Evolutionary conservation across 2,113 vertebrate species (phyloP), one percentile per base, ranked within the genome.

Genomic region (Crotalus viridis): DNA sequence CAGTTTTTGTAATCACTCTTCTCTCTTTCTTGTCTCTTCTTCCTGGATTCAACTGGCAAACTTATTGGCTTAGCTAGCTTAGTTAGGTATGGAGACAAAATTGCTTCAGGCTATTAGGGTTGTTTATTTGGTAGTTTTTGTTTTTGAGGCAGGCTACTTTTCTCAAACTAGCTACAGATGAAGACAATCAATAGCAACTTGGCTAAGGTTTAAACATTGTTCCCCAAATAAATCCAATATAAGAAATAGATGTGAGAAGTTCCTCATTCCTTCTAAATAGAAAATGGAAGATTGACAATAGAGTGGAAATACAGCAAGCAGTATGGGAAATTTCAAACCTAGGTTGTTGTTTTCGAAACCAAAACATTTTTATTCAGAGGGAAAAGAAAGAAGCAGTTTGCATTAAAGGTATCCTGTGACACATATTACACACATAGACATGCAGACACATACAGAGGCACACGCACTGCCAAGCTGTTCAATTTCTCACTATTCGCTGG

Each of bases 281-380:
- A 22, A 92, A 89, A 81, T 19, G 9, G 2, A 64, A 89, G 87
- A 26, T 21, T 88, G 86, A 12, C 61, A 74, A 87, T 24, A n/a
- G 51, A 74, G 33, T 56, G 61, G 10, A 90, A 19, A 21, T 7
- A 26, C 17, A 10, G 28, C 28, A 91, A 19, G 6, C 52, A 4
- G 5, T 54, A 39, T 91, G 91, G 94, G 91, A 95, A 43, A 51
- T 90, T 93, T 94, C 90, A 61, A 0, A 8, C 85, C 59, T 90
- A 96, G 8, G 3, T 3, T 69, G 87, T 95, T 89, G 93, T 96
- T 95, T 96, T 89, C 51, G 55, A 64, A 48, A 92, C 52, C 61
- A 48, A 89, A 74, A 46, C 10, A 10, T 55, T 61, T 89, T 74
- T 88, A 92, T 81, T 95, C 94, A 94, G 96, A 90, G 89, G 88